These are phyloP conservation scores for Drosophila meridiana DNA, from an alignment of 2,888 invertebrate species.

Conservation along the genomic window DNA sequence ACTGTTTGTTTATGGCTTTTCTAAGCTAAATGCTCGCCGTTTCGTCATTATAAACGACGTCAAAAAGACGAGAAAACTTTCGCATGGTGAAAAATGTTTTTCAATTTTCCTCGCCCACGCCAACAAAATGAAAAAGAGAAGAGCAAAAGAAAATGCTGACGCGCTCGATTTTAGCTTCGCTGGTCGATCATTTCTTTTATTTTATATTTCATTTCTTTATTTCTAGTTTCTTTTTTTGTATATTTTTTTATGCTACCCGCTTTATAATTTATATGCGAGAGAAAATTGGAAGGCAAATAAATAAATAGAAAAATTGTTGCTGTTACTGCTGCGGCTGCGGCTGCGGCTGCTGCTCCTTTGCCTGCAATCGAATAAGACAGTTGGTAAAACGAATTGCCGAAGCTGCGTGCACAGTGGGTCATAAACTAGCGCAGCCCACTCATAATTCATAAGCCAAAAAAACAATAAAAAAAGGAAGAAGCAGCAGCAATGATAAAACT, in stretches of 20 bases:
- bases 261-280: conserved; percentile 65
- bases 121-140: not conserved
- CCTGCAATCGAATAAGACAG: conserved; percentile 39
- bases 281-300: conserved; percentile 45
- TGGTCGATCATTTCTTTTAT: conserved; percentile 32
- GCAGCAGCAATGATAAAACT: not conserved
- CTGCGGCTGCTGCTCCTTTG: conserved; percentile 14
- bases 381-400: conserved; percentile 33
- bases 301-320: conserved; percentile 34
- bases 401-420: conserved; percentile 57
- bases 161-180: conserved; percentile 64
- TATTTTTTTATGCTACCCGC: conserved; percentile 50
- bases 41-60: conserved; percentile 76
- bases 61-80: conserved; percentile 61
- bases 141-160: conserved; percentile 53
- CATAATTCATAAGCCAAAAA: conserved; percentile 58
- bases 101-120: conserved; percentile 71
- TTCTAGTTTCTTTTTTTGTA: conserved; percentile 14
- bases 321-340: conserved; percentile 6
- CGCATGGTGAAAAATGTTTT: conserved; percentile 73
- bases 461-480: conserved; percentile 3
- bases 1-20: conserved; percentile 61
- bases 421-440: conserved; percentile 59
- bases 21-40: conserved; percentile 60
- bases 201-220: conserved; percentile 15